Base-by-base conservation (phyloP, 2,113 vertebrate species). In the Pseudorasbora parva region DNA sequence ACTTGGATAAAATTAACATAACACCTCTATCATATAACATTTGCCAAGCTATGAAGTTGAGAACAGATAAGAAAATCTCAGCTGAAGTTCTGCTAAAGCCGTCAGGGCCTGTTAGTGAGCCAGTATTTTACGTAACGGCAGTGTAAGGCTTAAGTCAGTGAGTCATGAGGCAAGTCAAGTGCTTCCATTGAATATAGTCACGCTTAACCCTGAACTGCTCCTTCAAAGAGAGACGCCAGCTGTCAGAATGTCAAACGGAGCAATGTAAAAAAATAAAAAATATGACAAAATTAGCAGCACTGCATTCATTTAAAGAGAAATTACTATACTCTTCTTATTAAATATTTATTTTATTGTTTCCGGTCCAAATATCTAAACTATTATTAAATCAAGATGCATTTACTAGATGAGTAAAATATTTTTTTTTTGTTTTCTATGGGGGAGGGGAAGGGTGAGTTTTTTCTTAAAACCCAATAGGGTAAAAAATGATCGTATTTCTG, bases 121-220 rank as follows among this genome's bases (percentile, higher is more conserved):
- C 72, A 72, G 71, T 66, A 68, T 41, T 73, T 73, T 74, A 77
- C 76, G 54, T 84, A 84, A 84, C 59, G 41, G 80, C 82, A 60
- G 72, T 71, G 82, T 84, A 84, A 75, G 23, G 64, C 54, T 77
- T 78, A 77, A 84, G 73, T 84, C 86, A 85, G 81, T 84, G 62
- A 81, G 33, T 66, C 82, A 87, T 84, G 62, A 77, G 30, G 75
- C 54, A 66, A 47, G 37, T 80, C 3, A 79, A 73, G 54, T 84
- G 81, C 56, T 69, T 69, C 33, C 82, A 72, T 77, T 85, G 66
- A 86, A 73, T 56, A 59, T 21, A 77, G 51, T 57, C 12, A 0
- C 19, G n/a, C 33, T 56, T 76, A 56, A 54, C 73, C 49, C 33
- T 78, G n/a, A 64, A 62, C n/a, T 45, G 14, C 57, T 47, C 41